Evolutionary conservation across 1,140 invertebrate genomes (phyloP), one percentile per base, ranked within the genome.

Genomic region (Lordiphosa clarofinis): DNA sequence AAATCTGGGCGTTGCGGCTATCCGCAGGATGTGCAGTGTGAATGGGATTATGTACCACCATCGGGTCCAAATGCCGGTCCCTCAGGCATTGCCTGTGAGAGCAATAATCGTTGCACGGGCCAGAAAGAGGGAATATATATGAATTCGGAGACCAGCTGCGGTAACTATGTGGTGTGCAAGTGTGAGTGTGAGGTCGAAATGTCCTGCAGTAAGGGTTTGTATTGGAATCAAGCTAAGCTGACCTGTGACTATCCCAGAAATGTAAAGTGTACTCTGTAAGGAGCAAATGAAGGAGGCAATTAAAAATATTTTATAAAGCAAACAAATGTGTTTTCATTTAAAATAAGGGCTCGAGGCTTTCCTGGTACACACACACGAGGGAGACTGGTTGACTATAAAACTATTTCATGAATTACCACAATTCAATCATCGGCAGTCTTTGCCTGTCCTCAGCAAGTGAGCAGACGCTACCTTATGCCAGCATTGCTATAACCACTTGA

Each of bases 141-240:
- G 0, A 43, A 42, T 0, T 84, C 78, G 3, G 8, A 43, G 33
- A 73, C 55, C 12, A 63, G 24, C 43, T 84, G 78, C 37, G 49
- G 58, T 7, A 24, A 9, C 1, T 82, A 38, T 12, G 44, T 54
- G 6, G 39, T 82, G 35, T 82, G 78, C 10, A 76, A 82, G 49
- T 82, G 78, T 13, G 78, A 82, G 15, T 82, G 78, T 19, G 78
- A 82, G 28, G 55, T 82, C 7, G 56, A 61, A 15, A 62, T 73
- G 76, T 4, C 52, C 10, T 82, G 76, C 5, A 7, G 31, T 0
- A 19, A 24, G 0, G 60, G 48, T 0, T 24, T 82, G 1, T 65
- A 76, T 9, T 82, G 78, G 78, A 72, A 82, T 12, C 0, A 47
- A 5, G 0, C 3, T 0, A 0, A 12, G 1, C 0, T 0, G 4